A percentile compares a stretch with the other conserved stretches of the same genome.
These are phyloP conservation scores for Myotis findleyi DNA, from an alignment of 2,797 vertebrate genomes.

Conservation along the genomic window DNA sequence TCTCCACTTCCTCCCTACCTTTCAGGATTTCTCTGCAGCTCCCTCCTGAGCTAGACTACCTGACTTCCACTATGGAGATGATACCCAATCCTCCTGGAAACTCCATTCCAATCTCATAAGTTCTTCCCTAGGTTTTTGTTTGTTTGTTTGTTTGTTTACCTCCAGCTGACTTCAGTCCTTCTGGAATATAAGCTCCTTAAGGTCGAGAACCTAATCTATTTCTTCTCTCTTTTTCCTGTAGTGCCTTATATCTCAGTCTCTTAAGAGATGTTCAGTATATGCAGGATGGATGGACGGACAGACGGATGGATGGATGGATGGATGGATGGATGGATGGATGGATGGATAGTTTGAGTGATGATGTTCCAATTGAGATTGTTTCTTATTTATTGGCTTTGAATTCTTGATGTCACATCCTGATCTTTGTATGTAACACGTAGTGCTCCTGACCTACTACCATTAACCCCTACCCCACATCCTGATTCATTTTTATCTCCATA, in stretches of 20 bases:
- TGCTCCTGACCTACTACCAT: neutral
- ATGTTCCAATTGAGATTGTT: slow-evolving; percentile 25
- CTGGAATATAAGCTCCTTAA: slow-evolving; percentile 44
- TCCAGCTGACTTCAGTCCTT: slow-evolving; percentile 48
- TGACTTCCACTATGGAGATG: slow-evolving; percentile 17
- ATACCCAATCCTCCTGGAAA: neutral
- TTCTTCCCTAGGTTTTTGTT: slow-evolving; percentile 21
- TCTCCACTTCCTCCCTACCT: neutral
- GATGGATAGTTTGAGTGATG: slow-evolving; percentile 37
- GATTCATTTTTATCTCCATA: slow-evolving; percentile 44
- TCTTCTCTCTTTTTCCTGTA: slow-evolving; percentile 53
- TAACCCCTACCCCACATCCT: neutral
- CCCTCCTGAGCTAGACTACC: neutral
- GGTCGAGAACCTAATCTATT: slow-evolving; percentile 22
- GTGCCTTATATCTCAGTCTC: slow-evolving; percentile 40
- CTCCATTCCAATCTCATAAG: neutral
- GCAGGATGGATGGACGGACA: neutral
- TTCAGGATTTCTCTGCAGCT: neutral
- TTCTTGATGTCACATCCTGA: slow-evolving; percentile 27
- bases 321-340: neutral
- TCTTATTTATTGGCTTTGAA: slow-evolving; percentile 54
- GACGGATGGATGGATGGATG: neutral
- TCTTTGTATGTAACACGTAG: slow-evolving; percentile 42
- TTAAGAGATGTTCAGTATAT: slow-evolving; percentile 50
- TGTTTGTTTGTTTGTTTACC: neutral